Evolutionary conservation across 2,888 invertebrate genomes (phyloP).

Genomic region (Calameuta pallipes): DNA sequence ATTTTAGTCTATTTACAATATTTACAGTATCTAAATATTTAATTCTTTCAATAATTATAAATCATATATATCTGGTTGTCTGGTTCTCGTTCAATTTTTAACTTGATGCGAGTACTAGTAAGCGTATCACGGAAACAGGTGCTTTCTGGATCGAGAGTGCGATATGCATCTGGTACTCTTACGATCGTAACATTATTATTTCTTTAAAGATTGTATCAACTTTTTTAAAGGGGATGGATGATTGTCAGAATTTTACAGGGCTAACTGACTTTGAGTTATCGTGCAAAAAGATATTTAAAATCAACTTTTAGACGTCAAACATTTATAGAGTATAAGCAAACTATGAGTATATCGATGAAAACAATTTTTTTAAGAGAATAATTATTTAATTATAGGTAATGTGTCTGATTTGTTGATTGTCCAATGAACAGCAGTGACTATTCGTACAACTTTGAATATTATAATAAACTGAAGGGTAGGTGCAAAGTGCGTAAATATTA

Average conservation of each 20-base stretch:
- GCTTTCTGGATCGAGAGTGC: neutral
- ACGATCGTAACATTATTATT: neutral
- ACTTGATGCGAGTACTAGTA: neutral
- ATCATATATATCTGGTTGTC: neutral
- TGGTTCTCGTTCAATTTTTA: neutral
- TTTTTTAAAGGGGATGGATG: neutral
- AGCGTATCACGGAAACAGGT: neutral
- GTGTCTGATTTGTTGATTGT: neutral
- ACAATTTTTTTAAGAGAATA: no score
- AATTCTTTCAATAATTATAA: neutral
- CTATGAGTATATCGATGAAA: neutral
- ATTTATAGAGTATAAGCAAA: neutral
- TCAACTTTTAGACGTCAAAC: neutral
- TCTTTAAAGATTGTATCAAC: neutral
- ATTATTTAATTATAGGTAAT: neutral
- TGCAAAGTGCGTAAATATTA: neutral
- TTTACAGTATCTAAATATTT: neutral
- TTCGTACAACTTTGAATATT: neutral
- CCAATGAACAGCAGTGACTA: neutral
- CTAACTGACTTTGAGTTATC: neutral
- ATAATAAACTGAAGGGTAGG: neutral
- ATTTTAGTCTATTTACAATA: neutral
- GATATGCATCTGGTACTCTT: neutral
- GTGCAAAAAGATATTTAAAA: neutral
- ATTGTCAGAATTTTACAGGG: neutral